These are phyloP conservation scores for Sitta europaea DNA, from an alignment of 2,113 vertebrate species.

Conservation along the genomic window DNA sequence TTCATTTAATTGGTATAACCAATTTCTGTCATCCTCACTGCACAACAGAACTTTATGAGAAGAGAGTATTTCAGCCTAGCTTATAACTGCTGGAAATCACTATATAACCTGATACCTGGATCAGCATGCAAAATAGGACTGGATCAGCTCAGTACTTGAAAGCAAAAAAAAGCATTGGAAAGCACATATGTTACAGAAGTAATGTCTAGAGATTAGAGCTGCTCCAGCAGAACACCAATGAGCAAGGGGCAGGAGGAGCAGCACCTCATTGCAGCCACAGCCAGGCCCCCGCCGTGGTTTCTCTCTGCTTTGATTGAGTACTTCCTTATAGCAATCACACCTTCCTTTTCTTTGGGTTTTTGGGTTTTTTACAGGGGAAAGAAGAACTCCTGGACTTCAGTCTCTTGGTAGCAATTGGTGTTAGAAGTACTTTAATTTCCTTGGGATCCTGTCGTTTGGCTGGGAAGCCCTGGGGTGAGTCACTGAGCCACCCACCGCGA, in stretches of 20 bases:
- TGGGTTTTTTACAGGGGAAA: background rate
- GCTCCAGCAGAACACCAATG: background rate
- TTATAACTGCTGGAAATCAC: background rate
- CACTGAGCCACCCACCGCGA: background rate
- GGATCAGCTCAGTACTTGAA: background rate
- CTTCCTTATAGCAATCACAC: background rate
- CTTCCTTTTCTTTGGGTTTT: background rate
- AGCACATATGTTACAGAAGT: background rate
- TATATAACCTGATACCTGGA: background rate
- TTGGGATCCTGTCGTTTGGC: background rate
- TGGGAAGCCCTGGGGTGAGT: slow-evolving; percentile 1
- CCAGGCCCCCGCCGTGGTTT: background rate
- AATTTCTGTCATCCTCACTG: background rate
- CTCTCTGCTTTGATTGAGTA: background rate
- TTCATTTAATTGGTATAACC: background rate
- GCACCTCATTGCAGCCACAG: background rate
- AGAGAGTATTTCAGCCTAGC: background rate
- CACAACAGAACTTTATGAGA: background rate
- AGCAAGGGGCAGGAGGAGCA: background rate
- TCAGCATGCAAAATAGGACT: background rate
- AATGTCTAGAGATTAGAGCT: background rate
- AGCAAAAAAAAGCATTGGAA: background rate
- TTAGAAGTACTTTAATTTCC: background rate
- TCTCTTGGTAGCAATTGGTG: background rate
- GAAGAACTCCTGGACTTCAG: background rate